Base-by-base conservation (phyloP, 2,888 invertebrate genomes). In the Autographa pulchrina region DNA sequence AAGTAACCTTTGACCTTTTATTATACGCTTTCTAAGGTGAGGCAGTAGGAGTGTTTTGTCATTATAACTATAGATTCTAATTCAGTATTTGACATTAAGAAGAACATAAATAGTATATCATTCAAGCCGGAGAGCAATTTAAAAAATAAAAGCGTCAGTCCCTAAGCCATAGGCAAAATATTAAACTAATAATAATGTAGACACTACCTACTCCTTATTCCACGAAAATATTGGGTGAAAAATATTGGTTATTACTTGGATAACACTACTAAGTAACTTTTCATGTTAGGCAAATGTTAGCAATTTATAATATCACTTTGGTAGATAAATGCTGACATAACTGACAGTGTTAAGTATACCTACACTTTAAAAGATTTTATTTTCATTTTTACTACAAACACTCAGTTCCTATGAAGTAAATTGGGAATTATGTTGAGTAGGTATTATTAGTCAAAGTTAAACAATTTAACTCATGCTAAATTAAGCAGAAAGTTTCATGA, bases 401-500 rank as follows among this genome's bases (percentile, higher is more conserved):
- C 54, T 54, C 25, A 11, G 25, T 25, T 25, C 11, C 54, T 18
- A 56, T 56, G 18, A 20, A 13, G 25, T 56, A 56, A 20, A 56
- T 20, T 20, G 11, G 25, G 20, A 56, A 20, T 56, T 18, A 56
- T 25, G 13, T 13, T 56, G 54, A 14, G 20, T 38, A 38, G 38
- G 11, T 20, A 56, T 25, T 56, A 56, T 56, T 56, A 56, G 25
- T 25, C 18, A 20, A 56, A 56, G 54, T 56, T 25, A 56, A 56
- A 56, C 54, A 56, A 56, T 56, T 56, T 56, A 20, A 20, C 54
- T 54, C 54, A 20, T 56, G 54, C 11, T 43, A 54, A 56, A 25
- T 20, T 56, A 11, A 54, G 25, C 11, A 56, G 18, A 6, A 25
- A 56, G 54, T 25, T 48, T 56, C 2, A 3, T 56, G 20, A 56